These are phyloP conservation scores for Julus scanicus DNA, from an alignment of 2,888 invertebrate species.

Conservation along the genomic window DNA sequence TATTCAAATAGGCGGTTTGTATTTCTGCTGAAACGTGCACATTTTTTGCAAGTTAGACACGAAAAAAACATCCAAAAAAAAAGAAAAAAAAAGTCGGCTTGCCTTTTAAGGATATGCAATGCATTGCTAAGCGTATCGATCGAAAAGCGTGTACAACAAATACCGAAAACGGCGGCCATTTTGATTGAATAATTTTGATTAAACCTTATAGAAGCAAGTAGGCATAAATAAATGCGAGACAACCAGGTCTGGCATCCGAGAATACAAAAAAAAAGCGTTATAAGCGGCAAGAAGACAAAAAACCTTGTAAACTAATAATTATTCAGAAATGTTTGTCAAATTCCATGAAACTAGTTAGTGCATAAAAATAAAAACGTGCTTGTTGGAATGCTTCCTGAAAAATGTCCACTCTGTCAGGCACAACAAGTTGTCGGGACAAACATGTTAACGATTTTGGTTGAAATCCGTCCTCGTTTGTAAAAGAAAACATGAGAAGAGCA, in stretches of 20 bases:
- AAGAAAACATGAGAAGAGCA: not conserved
- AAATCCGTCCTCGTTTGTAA: not conserved
- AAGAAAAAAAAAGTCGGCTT: slow-evolving; percentile 10
- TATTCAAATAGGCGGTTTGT: slow-evolving; percentile 42
- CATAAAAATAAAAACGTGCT: slow-evolving; percentile 2
- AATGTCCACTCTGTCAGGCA: slow-evolving; percentile 9
- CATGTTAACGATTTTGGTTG: not conserved
- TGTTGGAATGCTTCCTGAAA: slow-evolving; percentile 41
- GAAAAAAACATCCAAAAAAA: slow-evolving; percentile 7
- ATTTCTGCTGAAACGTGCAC: slow-evolving; percentile 44
- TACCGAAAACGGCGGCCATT: slow-evolving; percentile 21
- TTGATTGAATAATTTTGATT: slow-evolving; percentile 43
- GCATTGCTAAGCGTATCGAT: slow-evolving; percentile 45
- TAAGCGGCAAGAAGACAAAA: not conserved
- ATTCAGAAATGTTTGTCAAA: slow-evolving; percentile 10
- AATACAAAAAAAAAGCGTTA: not conserved
- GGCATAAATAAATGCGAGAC: slow-evolving; percentile 1
- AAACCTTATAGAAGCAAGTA: slow-evolving; percentile 4
- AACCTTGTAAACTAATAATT: not conserved
- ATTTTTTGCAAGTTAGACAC: slow-evolving; percentile 15
- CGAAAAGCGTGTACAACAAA: slow-evolving; percentile 1
- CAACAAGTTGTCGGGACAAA: slow-evolving; percentile 15
- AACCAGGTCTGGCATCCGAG: not conserved
- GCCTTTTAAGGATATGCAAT: slow-evolving; percentile 41
- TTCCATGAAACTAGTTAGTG: not conserved